Percentiles rank a stretch among this genome's conserved stretches.
These are phyloP conservation scores for Sceloporus tristichus DNA, from an alignment of 2,113 vertebrate genomes.

Conservation along the genomic window DNA sequence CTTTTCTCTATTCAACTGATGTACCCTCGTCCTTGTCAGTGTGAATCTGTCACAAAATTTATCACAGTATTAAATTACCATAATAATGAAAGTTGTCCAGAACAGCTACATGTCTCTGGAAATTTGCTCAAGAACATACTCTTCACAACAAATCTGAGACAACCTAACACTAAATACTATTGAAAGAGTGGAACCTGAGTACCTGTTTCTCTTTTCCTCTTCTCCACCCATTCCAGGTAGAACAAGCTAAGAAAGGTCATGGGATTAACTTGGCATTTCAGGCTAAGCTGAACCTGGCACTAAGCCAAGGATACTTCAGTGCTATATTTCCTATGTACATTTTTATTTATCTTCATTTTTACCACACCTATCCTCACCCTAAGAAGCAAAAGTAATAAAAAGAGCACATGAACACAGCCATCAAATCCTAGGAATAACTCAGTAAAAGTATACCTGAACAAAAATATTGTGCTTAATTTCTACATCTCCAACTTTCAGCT, in stretches of 20 bases:
- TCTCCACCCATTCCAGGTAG: slow-evolving; percentile 52
- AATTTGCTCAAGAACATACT: neutral
- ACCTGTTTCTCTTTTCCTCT: slow-evolving; percentile 14
- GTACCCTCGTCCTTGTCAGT: slow-evolving; percentile 33
- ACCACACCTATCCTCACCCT: neutral
- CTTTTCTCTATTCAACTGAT: slow-evolving; percentile 10
- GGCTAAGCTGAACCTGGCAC: slow-evolving; percentile 52
- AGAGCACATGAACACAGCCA: neutral
- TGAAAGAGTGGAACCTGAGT: slow-evolving; percentile 7
- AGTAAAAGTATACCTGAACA: neutral
- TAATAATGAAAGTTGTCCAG: slow-evolving; percentile 23
- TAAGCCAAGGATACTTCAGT: slow-evolving; percentile 61
- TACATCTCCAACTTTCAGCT: neutral
- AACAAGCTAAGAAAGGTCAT: slow-evolving; percentile 39
- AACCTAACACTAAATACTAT: neutral
- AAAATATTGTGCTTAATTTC: neutral
- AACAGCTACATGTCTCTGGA: slow-evolving; percentile 33
- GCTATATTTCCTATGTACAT: neutral
- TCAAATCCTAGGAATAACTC: neutral
- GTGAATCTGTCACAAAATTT: slow-evolving; percentile 43
- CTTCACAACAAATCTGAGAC: slow-evolving; percentile 7
- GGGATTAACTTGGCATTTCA: slow-evolving; percentile 61
- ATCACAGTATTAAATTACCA: neutral
- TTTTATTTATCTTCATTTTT: slow-evolving; percentile 6
- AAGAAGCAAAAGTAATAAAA: neutral